Percentiles rank a stretch among this genome's conserved stretches.
Conservation (phyloP, 2,113 vertebrate genomes). For the Montifringilla adamsi region DNA sequence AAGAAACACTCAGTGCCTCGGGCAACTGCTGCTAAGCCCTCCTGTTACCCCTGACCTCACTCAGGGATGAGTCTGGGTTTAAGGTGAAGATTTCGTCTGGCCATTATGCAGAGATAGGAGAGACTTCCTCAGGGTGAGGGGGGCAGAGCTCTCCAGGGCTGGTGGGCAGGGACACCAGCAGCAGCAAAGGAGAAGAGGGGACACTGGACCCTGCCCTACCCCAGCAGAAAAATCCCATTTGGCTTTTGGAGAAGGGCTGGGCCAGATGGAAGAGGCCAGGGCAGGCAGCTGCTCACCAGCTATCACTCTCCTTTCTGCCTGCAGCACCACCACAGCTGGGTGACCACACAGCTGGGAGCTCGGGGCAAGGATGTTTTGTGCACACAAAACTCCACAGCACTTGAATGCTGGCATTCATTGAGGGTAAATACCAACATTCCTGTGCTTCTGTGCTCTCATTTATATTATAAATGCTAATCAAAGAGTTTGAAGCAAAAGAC, state of each 20-base stretch:
- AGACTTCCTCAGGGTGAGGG: neutral
- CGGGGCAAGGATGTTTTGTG: neutral
- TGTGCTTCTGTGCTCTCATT: neutral
- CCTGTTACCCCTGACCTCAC: neutral
- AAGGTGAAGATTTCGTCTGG: neutral
- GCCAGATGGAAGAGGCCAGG: neutral
- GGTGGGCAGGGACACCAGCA: neutral
- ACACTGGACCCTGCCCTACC: neutral
- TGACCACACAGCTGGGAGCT: neutral
- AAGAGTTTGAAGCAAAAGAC: neutral
- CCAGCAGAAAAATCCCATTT: neutral
- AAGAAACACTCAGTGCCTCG: neutral
- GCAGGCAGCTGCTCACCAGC: neutral
- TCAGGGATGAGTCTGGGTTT: neutral
- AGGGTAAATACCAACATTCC: neutral
- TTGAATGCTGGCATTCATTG: neutral
- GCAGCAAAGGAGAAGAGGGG: neutral
- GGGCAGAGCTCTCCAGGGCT: neutral
- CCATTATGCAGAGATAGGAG: rapidly evolving
- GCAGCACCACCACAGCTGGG: neutral
- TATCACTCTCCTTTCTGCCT: rapidly evolving
- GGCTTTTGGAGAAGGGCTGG: neutral
- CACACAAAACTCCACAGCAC: neutral
- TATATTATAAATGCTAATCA: neutral
- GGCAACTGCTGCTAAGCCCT: neutral